phyloP scores from a whole-genome alignment of 2,113 vertebrate species.

The Strigops habroptila region DNA sequence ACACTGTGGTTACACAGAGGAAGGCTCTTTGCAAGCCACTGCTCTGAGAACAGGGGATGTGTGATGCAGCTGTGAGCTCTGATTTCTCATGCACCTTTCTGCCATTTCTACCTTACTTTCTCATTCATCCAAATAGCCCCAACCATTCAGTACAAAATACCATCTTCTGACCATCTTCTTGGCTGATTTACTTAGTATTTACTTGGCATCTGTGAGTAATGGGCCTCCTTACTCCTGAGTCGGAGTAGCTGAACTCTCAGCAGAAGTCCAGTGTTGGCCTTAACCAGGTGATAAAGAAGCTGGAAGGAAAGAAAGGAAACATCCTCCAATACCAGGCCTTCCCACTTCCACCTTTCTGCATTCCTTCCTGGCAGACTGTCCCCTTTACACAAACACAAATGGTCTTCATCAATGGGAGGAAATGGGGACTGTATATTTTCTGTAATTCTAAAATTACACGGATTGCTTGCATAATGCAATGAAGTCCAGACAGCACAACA shows the following conservation, averaged over 20 bases:
- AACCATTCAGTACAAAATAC: neutral
- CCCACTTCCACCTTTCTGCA: neutral
- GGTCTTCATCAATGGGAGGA: neutral
- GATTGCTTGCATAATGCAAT: neutral
- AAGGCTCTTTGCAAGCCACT: neutral
- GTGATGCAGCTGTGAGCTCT: neutral
- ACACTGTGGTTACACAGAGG: neutral
- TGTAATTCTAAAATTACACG: neutral
- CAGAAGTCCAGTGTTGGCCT: neutral
- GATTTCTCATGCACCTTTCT: neutral
- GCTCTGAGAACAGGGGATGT: neutral
- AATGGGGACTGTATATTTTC: neutral
- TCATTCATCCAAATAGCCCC: neutral
- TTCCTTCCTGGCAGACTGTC: neutral
- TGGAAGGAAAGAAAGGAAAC: neutral
- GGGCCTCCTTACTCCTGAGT: neutral
- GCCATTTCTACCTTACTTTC: neutral
- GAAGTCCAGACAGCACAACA: neutral
- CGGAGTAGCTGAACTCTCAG: neutral
- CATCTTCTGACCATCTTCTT: neutral
- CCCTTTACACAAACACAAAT: neutral
- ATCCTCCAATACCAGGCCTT: fast-evolving
- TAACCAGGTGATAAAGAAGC: neutral
- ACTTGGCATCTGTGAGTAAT: neutral
- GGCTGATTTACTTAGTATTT: neutral